Percentiles rank a stretch among this genome's conserved stretches.
These are phyloP conservation scores for Cataglyphis rosenhaueri DNA, from an alignment of 2,888 invertebrate genomes.

Conservation along the genomic window DNA sequence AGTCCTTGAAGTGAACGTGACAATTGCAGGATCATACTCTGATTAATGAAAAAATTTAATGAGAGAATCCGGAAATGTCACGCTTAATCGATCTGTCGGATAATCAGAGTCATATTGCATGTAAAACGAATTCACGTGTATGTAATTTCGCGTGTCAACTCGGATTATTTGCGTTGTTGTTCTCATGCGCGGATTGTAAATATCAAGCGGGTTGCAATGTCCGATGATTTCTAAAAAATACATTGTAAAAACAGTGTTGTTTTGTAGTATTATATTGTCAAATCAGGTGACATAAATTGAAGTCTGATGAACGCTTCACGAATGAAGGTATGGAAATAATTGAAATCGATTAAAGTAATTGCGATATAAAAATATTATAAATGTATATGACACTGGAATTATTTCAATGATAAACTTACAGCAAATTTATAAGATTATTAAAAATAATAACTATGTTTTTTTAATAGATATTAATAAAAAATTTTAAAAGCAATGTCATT, in stretches of 20 bases:
- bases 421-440: neutral
- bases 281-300: slow-evolving; percentile 8
- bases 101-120: slow-evolving; percentile 8
- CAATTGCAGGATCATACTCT: neutral
- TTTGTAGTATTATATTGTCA: slow-evolving; percentile 20
- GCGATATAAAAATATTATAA: neutral
- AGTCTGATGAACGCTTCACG: neutral
- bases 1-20: neutral
- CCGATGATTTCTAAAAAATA: slow-evolving; percentile 25
- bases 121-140: slow-evolving; percentile 10
- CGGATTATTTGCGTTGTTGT: slow-evolving; percentile 26
- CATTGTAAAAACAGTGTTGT: slow-evolving; percentile 12
- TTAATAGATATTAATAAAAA: neutral
- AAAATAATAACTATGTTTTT: neutral
- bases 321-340: slow-evolving; percentile 17
- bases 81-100: neutral
- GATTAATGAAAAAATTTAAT: neutral
- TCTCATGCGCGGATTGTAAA: slow-evolving; percentile 24
- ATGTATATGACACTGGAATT: neutral
- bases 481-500: neutral
- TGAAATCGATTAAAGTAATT: slow-evolving; percentile 30
- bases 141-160: slow-evolving; percentile 36
- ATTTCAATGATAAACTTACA: neutral
- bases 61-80: neutral
- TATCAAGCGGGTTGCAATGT: slow-evolving; percentile 9